Evolutionary conservation across 2,113 vertebrate species (phyloP).

Genomic region (Acanthisitta chloris): DNA sequence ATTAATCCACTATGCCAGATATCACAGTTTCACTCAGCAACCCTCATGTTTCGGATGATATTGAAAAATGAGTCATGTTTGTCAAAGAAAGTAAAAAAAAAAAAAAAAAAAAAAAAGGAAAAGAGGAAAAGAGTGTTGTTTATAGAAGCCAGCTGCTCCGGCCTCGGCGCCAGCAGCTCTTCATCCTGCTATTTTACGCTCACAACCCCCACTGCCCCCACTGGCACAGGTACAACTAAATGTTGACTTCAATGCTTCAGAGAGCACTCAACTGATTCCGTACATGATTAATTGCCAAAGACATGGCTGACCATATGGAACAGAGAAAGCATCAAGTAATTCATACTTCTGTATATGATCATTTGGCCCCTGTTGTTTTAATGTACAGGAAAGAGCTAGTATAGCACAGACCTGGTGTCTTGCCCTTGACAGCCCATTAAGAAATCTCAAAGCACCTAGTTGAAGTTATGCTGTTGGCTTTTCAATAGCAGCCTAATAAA

Average conservation of each 20-base stretch:
- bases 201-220: constrained; percentile 65
- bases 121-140: constrained; percentile 68
- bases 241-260: constrained; percentile 79
- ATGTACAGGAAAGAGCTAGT: constrained; percentile 78
- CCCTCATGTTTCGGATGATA: constrained; percentile 35
- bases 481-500: constrained; percentile 85
- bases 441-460: constrained; percentile 83
- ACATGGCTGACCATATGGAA: constrained; percentile 84
- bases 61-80: constrained; percentile 50
- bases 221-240: constrained; percentile 80
- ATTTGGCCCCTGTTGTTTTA: constrained; percentile 80
- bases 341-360: constrained; percentile 80
- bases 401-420: constrained; percentile 79
- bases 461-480: constrained; percentile 80
- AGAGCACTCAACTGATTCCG: constrained; percentile 79
- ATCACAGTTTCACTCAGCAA: constrained; percentile 44
- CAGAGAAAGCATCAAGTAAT: constrained; percentile 84
- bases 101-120: constrained; percentile 12
- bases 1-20: constrained; percentile 46
- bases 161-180: constrained; percentile 72
- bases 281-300: constrained; percentile 85
- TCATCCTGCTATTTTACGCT: constrained; percentile 71
- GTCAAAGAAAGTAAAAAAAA: constrained; percentile 41
- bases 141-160: constrained; percentile 80
- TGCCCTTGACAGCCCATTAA: constrained; percentile 86